phyloP scores from a whole-genome alignment of 1,140 invertebrate species.

The Elysia chlorotica region DNA sequence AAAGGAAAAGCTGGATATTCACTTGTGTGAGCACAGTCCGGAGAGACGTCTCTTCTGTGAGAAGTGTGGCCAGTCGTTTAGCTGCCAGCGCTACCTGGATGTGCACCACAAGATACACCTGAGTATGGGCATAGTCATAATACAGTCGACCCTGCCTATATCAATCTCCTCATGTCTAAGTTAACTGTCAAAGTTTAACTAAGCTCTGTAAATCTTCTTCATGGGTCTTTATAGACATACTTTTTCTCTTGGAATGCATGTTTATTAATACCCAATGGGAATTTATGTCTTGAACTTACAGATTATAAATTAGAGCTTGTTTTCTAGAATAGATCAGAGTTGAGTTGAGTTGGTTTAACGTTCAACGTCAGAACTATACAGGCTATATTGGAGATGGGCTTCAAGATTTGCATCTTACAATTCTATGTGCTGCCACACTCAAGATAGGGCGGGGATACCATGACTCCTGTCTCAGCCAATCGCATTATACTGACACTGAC shows the following conservation, averaged over 20 bases:
- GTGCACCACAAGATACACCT: constrained; percentile 10
- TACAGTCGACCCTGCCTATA: background rate
- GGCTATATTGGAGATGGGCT: no score
- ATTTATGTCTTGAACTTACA: background rate
- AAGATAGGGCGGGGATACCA: no score
- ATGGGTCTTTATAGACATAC: background rate
- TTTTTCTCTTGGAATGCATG: background rate
- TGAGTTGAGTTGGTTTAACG: no score
- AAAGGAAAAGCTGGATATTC: constrained; percentile 7
- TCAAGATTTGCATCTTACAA: no score
- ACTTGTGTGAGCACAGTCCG: constrained; percentile 2
- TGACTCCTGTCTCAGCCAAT: no score
- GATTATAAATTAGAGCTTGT: no score
- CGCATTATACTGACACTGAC: no score
- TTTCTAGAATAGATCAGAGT: no score
- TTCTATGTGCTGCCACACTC: no score
- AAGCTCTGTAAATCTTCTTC: background rate
- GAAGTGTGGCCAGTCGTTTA: constrained; percentile 18
- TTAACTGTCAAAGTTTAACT: background rate
- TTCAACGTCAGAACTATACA: no score
- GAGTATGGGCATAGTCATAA: background rate
- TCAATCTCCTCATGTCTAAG: background rate
- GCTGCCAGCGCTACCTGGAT: constrained; percentile 16
- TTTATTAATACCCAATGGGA: background rate
- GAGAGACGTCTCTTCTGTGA: constrained; percentile 9